phyloP scores from a whole-genome alignment of 2,797 vertebrate genomes.

The Phaenicophaeus curvirostris region DNA sequence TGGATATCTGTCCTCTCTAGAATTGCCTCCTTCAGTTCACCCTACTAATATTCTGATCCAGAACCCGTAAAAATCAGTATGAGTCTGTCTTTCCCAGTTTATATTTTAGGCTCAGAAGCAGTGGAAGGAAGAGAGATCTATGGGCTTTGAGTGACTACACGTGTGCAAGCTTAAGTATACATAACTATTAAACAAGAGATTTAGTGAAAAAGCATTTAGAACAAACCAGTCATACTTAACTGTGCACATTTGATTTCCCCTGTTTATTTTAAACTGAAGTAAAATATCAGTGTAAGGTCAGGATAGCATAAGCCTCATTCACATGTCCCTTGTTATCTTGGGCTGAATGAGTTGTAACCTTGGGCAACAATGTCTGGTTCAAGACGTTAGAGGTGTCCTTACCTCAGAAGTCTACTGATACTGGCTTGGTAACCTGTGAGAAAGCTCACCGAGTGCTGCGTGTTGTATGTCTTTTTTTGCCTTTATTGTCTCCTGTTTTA shows the following conservation, averaged over 20 bases:
- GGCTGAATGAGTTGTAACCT: not conserved
- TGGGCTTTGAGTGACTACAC: not conserved
- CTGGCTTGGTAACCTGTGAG: too few relatives aligned
- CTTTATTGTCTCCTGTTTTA: too few relatives aligned
- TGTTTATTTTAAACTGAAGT: not conserved
- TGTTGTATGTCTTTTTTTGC: too few relatives aligned
- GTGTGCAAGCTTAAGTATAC: not conserved
- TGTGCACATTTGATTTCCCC: not conserved
- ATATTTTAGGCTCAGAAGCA: not conserved
- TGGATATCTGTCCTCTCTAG: not conserved
- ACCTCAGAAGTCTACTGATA: not conserved
- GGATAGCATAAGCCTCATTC: not conserved
- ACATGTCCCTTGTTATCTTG: not conserved
- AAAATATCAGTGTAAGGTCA: not conserved
- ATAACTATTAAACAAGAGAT: not conserved
- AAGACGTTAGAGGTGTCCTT: not conserved
- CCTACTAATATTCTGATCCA: not conserved
- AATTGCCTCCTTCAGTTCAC: not conserved
- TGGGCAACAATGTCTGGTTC: rapidly evolving
- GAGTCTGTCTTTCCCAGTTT: not conserved
- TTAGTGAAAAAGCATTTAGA: not conserved
- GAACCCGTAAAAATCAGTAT: not conserved
- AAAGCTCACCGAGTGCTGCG: too few relatives aligned
- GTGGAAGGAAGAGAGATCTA: not conserved
- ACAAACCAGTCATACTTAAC: not conserved